Conservation (phyloP, 2,888 invertebrate genomes). For the Rapana venosa region DNA sequence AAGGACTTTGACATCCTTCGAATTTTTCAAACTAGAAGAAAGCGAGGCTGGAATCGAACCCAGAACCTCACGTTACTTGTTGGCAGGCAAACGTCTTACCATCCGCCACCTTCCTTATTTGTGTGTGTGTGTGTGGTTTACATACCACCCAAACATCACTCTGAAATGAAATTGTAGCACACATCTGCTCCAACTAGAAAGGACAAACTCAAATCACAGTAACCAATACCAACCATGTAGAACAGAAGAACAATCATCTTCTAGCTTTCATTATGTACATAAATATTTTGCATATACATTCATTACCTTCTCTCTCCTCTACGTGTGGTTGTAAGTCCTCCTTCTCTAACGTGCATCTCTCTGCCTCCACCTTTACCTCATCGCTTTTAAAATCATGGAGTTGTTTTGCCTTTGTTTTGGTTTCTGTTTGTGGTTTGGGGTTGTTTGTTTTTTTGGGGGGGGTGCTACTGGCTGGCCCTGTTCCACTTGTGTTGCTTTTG, state of each 20-base stretch:
- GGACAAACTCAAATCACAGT: not conserved
- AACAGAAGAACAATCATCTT: not conserved
- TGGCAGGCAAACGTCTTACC: not conserved
- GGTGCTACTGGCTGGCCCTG: too few species aligned
- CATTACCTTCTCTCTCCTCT: not conserved
- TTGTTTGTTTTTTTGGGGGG: too few species aligned
- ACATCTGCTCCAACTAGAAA: constrained; percentile 1
- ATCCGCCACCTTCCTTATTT: too few species aligned
- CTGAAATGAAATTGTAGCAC: not conserved
- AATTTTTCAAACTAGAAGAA: too few species aligned
- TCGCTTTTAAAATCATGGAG: not conserved
- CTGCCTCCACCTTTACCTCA: not conserved
- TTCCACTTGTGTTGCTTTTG: too few species aligned
- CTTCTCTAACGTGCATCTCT: not conserved
- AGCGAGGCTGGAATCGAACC: too few species aligned
- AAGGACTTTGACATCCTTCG: too few species aligned
- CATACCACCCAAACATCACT: not conserved
- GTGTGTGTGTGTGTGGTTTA: not conserved
- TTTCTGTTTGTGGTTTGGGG: too few species aligned
- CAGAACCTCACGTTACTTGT: not conserved
- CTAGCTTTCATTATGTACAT: too few species aligned
- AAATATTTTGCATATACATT: not conserved
- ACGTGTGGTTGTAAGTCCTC: too few species aligned
- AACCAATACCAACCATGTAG: not conserved
- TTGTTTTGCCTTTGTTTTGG: too few species aligned